phyloP scores from a whole-genome alignment of 1,140 invertebrate genomes.

The Phthorimaea operculella region DNA sequence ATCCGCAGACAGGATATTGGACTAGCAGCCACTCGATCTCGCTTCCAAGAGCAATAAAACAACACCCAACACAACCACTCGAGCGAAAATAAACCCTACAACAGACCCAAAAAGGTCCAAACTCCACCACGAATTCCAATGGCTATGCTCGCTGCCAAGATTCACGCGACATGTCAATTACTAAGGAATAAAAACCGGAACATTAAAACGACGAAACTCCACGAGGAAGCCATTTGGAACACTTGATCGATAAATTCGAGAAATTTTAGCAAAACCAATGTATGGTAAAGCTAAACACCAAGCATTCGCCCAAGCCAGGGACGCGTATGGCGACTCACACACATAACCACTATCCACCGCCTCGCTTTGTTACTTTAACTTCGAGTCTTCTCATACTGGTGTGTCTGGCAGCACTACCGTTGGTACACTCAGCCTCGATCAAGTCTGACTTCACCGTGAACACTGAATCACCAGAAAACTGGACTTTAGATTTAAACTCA shows the following conservation, averaged over 20 bases:
- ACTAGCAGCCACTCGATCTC: constrained; percentile 47
- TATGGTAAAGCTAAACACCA: constrained; percentile 47
- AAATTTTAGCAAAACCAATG: constrained; percentile 43
- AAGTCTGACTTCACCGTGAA: constrained; percentile 30
- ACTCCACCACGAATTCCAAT: constrained; percentile 39
- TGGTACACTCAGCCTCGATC: constrained; percentile 33
- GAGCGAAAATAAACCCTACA: constrained; percentile 41
- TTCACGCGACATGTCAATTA: constrained; percentile 59
- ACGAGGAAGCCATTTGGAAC: constrained; percentile 47
- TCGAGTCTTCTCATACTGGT: constrained; percentile 61
- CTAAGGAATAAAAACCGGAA: constrained; percentile 44
- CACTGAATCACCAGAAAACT: constrained; percentile 42
- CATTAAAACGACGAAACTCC: constrained; percentile 41
- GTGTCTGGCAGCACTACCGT: constrained; percentile 41
- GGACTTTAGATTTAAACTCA: constrained; percentile 44
- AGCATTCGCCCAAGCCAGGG: constrained; percentile 49
- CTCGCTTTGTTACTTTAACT: constrained; percentile 66
- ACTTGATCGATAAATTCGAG: constrained; percentile 37
- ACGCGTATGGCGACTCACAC: constrained; percentile 64
- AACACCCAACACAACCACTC: constrained; percentile 31
- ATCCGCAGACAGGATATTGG: constrained; percentile 60
- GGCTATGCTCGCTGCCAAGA: constrained; percentile 49
- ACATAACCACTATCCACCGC: constrained; percentile 57
- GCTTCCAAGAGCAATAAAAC: constrained; percentile 51
- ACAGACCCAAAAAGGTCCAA: constrained; percentile 25